Conservation (phyloP, 2,113 vertebrate species). For the Chloroceryle aenea region DNA sequence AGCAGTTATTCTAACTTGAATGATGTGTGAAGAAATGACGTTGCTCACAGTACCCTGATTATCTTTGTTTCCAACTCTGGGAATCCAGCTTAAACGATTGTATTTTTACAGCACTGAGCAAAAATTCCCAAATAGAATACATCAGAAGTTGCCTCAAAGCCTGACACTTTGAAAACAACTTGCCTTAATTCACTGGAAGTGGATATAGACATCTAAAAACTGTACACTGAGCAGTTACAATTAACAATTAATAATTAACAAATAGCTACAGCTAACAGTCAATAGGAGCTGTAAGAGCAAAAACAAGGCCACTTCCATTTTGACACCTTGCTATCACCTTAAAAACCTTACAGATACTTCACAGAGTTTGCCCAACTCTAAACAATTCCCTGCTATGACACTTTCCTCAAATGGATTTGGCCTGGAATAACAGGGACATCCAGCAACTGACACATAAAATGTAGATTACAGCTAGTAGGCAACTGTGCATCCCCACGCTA, state of each 20-base stretch:
- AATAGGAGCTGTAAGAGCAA: not conserved
- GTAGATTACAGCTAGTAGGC: not conserved
- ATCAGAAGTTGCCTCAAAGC: not conserved
- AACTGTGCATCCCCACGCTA: not conserved
- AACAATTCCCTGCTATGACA: not conserved
- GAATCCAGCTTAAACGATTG: not conserved
- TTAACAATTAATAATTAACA: not conserved
- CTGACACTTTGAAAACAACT: not conserved
- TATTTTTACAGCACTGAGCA: not conserved
- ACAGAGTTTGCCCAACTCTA: not conserved
- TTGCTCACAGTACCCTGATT: constrained; percentile 36
- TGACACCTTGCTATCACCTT: not conserved
- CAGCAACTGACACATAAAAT: not conserved
- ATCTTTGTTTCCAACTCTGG: constrained; percentile 9
- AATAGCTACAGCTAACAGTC: not conserved
- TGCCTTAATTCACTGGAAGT: not conserved
- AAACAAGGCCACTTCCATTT: not conserved
- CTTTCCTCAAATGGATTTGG: not conserved
- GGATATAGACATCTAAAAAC: not conserved
- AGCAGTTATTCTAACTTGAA: constrained; percentile 72
- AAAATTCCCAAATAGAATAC: not conserved
- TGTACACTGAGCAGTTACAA: not conserved
- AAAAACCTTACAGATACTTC: not conserved
- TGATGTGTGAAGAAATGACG: constrained; percentile 53
- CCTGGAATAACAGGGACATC: not conserved